Evolutionary conservation across 2,113 vertebrate genomes (phyloP), one percentile per base, ranked within the genome.

Genomic region (Hippocampus abdominalis): DNA sequence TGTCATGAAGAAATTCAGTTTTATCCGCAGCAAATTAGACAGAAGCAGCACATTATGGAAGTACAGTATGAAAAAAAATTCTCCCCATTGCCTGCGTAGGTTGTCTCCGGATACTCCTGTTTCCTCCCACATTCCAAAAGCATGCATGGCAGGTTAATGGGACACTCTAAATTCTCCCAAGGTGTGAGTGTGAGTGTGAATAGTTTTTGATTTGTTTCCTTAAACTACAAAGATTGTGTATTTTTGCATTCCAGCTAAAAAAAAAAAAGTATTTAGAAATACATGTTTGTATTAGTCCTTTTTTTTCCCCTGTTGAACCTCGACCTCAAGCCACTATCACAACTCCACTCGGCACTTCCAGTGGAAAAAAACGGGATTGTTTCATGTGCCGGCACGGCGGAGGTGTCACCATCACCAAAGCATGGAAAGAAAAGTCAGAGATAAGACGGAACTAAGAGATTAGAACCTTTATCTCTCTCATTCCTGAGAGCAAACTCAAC

Each of bases 321-420:
- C 49, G 75, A 66, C 53, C 68, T 56, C 25, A 15, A 46, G 51
- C 71, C 20, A 10, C 61, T 61, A 21, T 48, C 29, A 25, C 21
- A 1, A 20, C 25, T n/a, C 15, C 42, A 69, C 67, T 12, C 36
- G 36, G 39, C 62, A 15, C 68, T 74, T 76, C 74, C 54, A 60
- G 36, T 77, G 64, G 71, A 77, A 79, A 85, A 69, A 77, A 65
- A 65, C 67, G 6, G 64, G n/a, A 57, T 62, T 42, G 59, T 32
- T 42, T 66, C 66, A 68, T 68, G 66, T 56, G 15, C 60, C 73
- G 66, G 66, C 23, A 48, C 13, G 8, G 63, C 25, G 16, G 71
- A 18, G 21, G 71, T 20, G 62, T 75, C 83, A 83, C 72, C 71
- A 78, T 86, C 81, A 77, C 79, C 74, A 83, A 85, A 86, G 82